A percentile compares a stretch with the other conserved stretches of the same genome.
Conservation (phyloP, 2,888 invertebrate genomes). For the Mythimna pallens region DNA sequence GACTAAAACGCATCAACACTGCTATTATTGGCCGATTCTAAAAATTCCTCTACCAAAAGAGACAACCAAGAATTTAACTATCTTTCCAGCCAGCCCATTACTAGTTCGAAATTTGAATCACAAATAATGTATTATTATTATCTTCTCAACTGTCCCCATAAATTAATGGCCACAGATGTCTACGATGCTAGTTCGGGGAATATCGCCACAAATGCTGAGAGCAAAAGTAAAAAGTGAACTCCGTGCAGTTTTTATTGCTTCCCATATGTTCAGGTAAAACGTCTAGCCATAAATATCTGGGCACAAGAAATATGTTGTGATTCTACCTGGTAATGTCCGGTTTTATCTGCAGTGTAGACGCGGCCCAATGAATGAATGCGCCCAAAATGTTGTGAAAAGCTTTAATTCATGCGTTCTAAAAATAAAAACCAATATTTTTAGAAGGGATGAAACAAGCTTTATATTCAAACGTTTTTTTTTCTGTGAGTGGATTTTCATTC, state of each 20-base stretch:
- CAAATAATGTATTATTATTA: constrained; percentile 25
- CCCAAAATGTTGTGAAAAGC: constrained; percentile 4
- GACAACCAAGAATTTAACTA: constrained; percentile 8
- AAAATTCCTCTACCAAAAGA: constrained; percentile 6
- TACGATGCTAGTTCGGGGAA: constrained; percentile 53
- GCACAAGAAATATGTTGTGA: constrained; percentile 39
- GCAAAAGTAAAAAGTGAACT: constrained; percentile 40
- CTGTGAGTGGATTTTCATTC: constrained; percentile 4
- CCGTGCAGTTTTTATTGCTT: constrained; percentile 44
- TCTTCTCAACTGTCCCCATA: constrained; percentile 46
- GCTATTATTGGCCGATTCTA: not conserved
- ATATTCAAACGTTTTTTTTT: not conserved
- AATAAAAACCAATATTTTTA: constrained; percentile 8
- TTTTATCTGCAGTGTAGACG: constrained; percentile 29
- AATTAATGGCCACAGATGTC: constrained; percentile 68
- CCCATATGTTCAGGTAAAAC: constrained; percentile 54
- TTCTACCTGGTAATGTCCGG: constrained; percentile 17
- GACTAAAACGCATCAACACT: not conserved
- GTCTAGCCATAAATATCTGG: constrained; percentile 39
- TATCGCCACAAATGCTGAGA: constrained; percentile 26
- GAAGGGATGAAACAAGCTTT: not conserved
- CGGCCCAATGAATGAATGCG: not conserved
- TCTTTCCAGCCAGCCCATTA: constrained; percentile 18
- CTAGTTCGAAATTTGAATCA: constrained; percentile 39
- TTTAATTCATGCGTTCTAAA: constrained; percentile 6